A percentile compares a stretch with the other conserved stretches of the same genome.
These are phyloP conservation scores for Tragelaphus buxtoni DNA, from an alignment of 2,113 vertebrate species.

Conservation along the genomic window DNA sequence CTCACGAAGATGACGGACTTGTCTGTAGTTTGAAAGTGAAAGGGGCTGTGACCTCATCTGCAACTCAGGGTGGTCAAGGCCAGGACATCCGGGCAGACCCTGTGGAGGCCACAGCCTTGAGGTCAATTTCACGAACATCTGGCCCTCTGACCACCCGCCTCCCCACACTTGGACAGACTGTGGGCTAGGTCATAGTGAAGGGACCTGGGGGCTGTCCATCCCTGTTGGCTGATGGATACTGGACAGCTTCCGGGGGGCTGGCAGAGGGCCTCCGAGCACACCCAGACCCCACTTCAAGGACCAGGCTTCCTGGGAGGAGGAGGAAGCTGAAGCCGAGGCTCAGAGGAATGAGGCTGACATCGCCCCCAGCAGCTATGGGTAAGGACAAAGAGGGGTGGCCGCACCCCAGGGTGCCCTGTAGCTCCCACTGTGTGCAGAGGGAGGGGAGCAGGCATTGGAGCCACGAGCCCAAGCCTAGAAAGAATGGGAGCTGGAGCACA, in stretches of 20 bases:
- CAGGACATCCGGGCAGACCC: rapidly evolving
- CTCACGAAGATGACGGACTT: rapidly evolving
- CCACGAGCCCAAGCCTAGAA: rapidly evolving
- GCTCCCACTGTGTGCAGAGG: rapidly evolving
- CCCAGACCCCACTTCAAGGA: background rate
- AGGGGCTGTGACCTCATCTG: rapidly evolving
- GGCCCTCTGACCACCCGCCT: background rate
- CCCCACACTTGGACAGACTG: background rate
- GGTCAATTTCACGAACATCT: background rate
- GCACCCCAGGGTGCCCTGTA: background rate
- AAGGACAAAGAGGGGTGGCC: background rate
- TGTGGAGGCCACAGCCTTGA: rapidly evolving
- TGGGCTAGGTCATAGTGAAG: background rate
- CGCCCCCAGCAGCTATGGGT: rapidly evolving
- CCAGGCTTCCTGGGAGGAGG: background rate
- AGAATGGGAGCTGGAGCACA: rapidly evolving
- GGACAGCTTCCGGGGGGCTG: background rate
- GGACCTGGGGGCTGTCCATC: background rate
- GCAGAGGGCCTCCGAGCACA: background rate
- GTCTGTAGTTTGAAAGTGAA: background rate
- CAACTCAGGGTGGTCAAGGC: rapidly evolving
- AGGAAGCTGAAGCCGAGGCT: background rate
- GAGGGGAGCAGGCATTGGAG: background rate
- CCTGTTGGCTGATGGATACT: background rate
- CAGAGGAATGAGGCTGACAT: background rate